Evolutionary conservation across 2,888 invertebrate species (phyloP), one percentile per base, ranked within the genome.

Genomic region (Plusia festucae): DNA sequence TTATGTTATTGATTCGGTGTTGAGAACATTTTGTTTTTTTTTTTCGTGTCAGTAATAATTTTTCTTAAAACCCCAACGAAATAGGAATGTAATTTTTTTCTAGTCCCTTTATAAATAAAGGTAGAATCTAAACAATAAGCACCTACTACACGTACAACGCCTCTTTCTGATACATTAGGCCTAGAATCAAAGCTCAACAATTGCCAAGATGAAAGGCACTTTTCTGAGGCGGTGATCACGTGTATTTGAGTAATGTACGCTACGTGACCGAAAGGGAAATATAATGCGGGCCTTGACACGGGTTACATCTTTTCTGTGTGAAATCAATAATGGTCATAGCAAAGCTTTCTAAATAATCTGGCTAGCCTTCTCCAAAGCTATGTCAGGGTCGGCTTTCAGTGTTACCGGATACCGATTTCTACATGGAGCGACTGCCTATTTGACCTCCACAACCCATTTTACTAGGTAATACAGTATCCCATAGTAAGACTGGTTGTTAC

Each of bases 211-310:
- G 78, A 78, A 65, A 57, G 67, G 65, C 56, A 68, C 64, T 76
- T 79, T 79, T 78, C 68, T 27, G 20, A 27, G 8, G 30, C 65
- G 51, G 51, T 58, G 64, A 68, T 60, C 76, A 70, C 73, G 79
- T 78, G 70, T 77, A 66, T 53, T 27, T 76, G 67, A 73, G 51
- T 76, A 54, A 73, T 73, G 53, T 27, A 2, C 0, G 3, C 0
- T 22, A 62, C 73, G 72, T 73, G 73, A 67, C 62, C 52, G 2
- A 16, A 49, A 46, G 6, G 8, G 58, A 52, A 62, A 62, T 58
- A 75, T 49, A 65, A 60, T 60, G 70, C 70, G 55, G 20, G 46
- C 13, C 11, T 18, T 49, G 46, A 46, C 46, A 20, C 11, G 46
- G 46, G 46, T 20, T 18, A 2, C 20, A 49, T 49, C 11, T 18